Conservation (phyloP, 1,140 invertebrate genomes). For the Drosophila littoralis region DNA sequence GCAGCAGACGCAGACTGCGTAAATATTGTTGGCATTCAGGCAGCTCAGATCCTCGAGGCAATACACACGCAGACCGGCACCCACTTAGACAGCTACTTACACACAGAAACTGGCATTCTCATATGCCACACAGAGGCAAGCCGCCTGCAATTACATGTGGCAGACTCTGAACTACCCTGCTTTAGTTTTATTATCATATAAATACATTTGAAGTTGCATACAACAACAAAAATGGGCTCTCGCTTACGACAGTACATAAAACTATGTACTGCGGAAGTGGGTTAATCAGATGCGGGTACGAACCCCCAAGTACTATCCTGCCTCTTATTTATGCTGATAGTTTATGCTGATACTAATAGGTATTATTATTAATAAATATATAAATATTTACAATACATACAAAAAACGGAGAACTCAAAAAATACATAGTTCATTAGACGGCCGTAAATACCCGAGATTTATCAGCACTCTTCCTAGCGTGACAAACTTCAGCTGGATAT, state of each 20-base stretch:
- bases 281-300: too few species aligned
- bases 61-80: constrained; percentile 42
- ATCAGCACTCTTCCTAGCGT: neutral
- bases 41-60: constrained; percentile 24
- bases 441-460: neutral
- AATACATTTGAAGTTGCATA: neutral
- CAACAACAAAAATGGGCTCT: neutral
- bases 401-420: too few species aligned
- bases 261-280: neutral
- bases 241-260: neutral
- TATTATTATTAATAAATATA: too few species aligned
- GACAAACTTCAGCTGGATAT: constrained; percentile 24
- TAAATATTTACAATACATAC: too few species aligned
- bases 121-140: constrained; percentile 37
- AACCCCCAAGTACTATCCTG: too few species aligned
- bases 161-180: constrained; percentile 5
- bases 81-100: constrained; percentile 67
- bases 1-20: constrained; percentile 44
- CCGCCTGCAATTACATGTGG: neutral
- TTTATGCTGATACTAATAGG: too few species aligned
- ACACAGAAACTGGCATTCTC: constrained; percentile 50
- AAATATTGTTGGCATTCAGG: constrained; percentile 57
- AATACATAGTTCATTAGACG: too few species aligned
- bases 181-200: neutral
- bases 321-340: too few species aligned